Evolutionary conservation across 1,140 invertebrate genomes (phyloP).

Genomic region (Micrasema longulum): DNA sequence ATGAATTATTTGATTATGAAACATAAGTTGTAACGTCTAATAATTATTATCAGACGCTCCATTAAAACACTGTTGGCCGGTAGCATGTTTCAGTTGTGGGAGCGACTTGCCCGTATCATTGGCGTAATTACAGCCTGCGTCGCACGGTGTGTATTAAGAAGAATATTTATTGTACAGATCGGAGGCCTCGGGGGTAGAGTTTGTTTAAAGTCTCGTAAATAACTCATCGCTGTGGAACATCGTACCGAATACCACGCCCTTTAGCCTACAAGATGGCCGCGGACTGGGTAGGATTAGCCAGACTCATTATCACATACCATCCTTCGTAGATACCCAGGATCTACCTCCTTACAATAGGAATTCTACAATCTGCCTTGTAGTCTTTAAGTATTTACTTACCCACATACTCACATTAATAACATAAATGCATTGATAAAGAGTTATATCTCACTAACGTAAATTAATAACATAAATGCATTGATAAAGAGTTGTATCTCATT

Average conservation of each 20-base stretch:
- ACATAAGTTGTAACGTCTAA: no score
- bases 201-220: slow-evolving; percentile 42
- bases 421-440: no score
- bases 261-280: slow-evolving; percentile 1
- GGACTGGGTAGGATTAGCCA: no score
- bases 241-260: slow-evolving; percentile 7
- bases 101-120: slow-evolving; percentile 32
- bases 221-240: slow-evolving; percentile 27
- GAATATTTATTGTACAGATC: slow-evolving; percentile 34
- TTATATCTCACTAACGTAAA: no score
- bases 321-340: no score
- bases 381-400: no score
- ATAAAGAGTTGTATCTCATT: no score
- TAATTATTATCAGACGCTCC: background rate
- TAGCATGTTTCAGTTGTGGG: slow-evolving; percentile 19
- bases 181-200: slow-evolving; percentile 17
- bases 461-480: no score
- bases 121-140: slow-evolving; percentile 30
- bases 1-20: no score
- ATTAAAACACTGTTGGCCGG: slow-evolving; percentile 19
- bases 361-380: no score
- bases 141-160: slow-evolving; percentile 28
- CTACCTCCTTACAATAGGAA: no score
- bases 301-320: slow-evolving; percentile 19
- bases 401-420: no score